phyloP scores from a whole-genome alignment of 2,113 vertebrate genomes.

The Leptobrachium leishanense region DNA sequence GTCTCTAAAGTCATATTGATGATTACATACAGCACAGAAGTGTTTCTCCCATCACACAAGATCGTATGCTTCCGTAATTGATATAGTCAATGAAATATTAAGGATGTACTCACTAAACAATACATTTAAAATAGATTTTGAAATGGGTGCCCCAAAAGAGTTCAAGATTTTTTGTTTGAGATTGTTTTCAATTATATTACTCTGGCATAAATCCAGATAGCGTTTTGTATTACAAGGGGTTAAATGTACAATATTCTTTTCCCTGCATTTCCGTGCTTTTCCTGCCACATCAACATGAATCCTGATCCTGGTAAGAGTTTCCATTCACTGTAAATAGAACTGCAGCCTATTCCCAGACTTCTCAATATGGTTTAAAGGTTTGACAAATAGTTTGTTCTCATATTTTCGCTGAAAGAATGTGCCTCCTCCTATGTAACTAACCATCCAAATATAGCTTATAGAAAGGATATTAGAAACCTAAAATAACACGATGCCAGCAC shows the following conservation, averaged over 20 bases:
- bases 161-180: too few relatives aligned
- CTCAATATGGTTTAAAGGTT: conserved; percentile 10
- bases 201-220: background rate
- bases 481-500: conserved; percentile 26
- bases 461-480: conserved; percentile 42
- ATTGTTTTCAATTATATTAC: too few relatives aligned
- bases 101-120: too few relatives aligned
- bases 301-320: conserved; percentile 28
- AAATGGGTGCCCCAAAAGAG: too few relatives aligned
- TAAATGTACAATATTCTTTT: background rate
- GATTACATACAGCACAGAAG: too few relatives aligned
- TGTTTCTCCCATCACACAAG: too few relatives aligned
- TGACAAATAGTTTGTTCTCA: conserved; percentile 23
- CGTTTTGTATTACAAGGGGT: background rate
- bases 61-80: too few relatives aligned
- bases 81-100: too few relatives aligned
- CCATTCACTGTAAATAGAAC: conserved; percentile 36
- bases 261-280: conserved; percentile 3
- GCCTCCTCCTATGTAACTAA: conserved; percentile 2
- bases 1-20: too few relatives aligned
- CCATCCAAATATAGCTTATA: conserved; percentile 29
- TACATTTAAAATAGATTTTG: too few relatives aligned
- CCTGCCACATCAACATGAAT: conserved; percentile 39
- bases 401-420: conserved; percentile 27
- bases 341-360: conserved; percentile 27